These are phyloP conservation scores for Abramis brama DNA, from an alignment of 2,113 vertebrate genomes.

Conservation along the genomic window DNA sequence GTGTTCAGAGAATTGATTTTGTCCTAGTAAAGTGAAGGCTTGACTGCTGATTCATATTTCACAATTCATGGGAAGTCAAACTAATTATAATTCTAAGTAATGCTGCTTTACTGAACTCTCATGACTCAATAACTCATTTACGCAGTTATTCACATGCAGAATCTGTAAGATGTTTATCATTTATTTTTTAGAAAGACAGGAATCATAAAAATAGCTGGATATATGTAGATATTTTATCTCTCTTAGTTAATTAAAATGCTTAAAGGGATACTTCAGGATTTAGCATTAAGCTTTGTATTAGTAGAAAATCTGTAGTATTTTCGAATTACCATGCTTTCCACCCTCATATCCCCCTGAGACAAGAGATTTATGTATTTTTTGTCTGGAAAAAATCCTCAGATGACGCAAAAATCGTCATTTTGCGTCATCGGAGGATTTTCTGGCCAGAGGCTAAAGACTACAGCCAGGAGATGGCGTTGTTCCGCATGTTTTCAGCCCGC, in stretches of 20 bases:
- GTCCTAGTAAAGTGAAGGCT: not conserved
- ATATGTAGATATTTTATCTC: not conserved
- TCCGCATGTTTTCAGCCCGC: no score
- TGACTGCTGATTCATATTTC: conserved; percentile 10
- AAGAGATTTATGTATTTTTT: no score
- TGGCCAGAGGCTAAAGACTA: no score
- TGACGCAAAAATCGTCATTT: no score
- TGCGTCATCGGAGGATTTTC: no score
- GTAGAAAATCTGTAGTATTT: no score
- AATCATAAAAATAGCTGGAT: not conserved
- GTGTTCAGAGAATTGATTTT: conserved; percentile 36
- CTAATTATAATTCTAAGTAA: conserved; percentile 11
- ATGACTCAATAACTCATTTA: not conserved
- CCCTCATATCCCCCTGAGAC: no score
- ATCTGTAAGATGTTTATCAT: not conserved
- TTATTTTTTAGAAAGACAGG: not conserved
- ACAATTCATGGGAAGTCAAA: conserved; percentile 25
- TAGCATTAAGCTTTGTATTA: no score
- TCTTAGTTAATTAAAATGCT: not conserved
- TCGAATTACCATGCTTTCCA: no score
- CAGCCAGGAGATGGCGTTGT: no score
- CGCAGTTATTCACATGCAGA: not conserved
- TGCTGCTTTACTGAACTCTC: conserved; percentile 2
- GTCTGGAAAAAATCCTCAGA: no score
- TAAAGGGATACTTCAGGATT: no score